phyloP scores from a whole-genome alignment of 2,888 invertebrate species.

The Seira ritae region DNA sequence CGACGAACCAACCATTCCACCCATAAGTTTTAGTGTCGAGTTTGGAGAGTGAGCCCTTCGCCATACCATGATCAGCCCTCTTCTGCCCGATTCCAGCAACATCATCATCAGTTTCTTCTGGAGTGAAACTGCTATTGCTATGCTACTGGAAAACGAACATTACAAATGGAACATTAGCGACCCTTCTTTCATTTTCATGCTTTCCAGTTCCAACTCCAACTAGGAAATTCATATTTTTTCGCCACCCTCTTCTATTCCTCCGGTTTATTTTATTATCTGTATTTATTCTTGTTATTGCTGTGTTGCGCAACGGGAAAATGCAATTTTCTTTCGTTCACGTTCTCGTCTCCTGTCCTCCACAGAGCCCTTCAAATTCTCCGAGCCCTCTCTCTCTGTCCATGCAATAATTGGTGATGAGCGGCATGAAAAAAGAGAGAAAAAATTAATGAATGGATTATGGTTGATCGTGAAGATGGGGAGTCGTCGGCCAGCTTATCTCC shows the following conservation, averaged over 20 bases:
- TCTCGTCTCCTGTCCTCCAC: not conserved
- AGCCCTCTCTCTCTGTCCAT: constrained; percentile 42
- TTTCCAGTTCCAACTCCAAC: no score
- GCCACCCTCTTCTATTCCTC: constrained; percentile 32
- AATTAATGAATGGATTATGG: constrained; percentile 32
- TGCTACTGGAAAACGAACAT: no score
- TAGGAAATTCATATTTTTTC: constrained; percentile 20
- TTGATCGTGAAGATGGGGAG: constrained; percentile 24
- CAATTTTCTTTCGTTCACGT: not conserved
- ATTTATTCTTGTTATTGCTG: not conserved
- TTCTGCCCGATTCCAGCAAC: no score
- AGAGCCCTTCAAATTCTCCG: constrained; percentile 33
- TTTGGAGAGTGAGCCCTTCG: constrained; percentile 11
- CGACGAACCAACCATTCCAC: not conserved
- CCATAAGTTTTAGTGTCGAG: no score
- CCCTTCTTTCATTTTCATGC: constrained; percentile 23
- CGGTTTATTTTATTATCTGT: not conserved
- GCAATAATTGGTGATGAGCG: constrained; percentile 46
- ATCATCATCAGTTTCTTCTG: constrained; percentile 12
- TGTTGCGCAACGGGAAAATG: constrained; percentile 8
- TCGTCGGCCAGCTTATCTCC: constrained; percentile 39
- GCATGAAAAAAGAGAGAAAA: constrained; percentile 19
- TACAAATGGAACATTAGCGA: constrained; percentile 16
- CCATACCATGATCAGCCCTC: not conserved
- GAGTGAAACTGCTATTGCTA: no score